Evolutionary conservation across 2,113 vertebrate genomes (phyloP).

Genomic region (Rhinopomastus cyanomelas): DNA sequence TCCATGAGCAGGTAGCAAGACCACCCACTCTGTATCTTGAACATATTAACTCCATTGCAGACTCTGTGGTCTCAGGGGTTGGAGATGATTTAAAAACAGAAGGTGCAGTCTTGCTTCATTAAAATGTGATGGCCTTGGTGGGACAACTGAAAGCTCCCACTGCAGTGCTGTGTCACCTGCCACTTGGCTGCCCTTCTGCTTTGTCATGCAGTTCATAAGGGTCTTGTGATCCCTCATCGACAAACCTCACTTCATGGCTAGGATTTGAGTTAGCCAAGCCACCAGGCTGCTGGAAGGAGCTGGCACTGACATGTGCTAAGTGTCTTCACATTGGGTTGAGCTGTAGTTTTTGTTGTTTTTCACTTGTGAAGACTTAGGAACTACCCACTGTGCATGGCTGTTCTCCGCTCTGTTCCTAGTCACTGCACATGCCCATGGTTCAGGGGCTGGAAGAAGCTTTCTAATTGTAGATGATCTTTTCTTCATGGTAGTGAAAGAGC

Average conservation of each 20-base stretch:
- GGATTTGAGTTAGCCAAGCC: background rate
- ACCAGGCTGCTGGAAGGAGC: background rate
- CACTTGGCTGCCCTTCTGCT: background rate
- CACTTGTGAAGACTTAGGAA: background rate
- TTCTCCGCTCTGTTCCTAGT: background rate
- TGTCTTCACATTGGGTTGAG: background rate
- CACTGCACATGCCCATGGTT: background rate
- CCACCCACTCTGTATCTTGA: background rate
- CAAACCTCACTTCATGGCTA: background rate
- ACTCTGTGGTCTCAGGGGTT: background rate
- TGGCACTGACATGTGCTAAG: background rate
- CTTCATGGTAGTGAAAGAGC: background rate
- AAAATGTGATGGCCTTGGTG: background rate
- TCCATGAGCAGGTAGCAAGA: background rate
- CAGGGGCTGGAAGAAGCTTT: background rate
- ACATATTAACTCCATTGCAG: background rate
- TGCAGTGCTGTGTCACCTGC: fast-evolving
- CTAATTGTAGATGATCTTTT: background rate
- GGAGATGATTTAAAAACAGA: background rate
- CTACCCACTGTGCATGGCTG: background rate
- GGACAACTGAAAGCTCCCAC: background rate
- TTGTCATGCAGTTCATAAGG: background rate
- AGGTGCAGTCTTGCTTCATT: fast-evolving
- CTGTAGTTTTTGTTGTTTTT: background rate
- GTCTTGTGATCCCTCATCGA: background rate